A percentile compares a stretch with the other conserved stretches of the same genome.
phyloP scores from a whole-genome alignment of 2,113 vertebrate species.

The western clawed frog (Xenopus tropicalis) region DNA sequence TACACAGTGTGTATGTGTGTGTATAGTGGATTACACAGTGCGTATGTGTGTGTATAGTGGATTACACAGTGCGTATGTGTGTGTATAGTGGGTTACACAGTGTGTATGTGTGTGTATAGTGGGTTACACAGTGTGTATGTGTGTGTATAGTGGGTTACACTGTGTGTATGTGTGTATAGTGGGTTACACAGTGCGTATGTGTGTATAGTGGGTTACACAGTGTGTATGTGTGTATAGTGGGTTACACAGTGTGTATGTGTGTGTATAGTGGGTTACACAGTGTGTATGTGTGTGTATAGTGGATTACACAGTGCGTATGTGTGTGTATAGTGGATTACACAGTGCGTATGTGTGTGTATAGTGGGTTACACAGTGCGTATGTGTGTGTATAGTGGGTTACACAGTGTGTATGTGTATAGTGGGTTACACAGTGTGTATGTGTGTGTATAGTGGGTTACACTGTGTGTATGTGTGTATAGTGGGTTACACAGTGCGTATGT shows the following conservation, averaged over 20 bases:
- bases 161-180: not conserved
- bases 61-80: not conserved
- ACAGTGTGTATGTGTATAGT: not conserved
- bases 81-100: not conserved
- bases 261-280: conserved; percentile 8
- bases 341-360: too few species aligned
- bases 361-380: too few species aligned
- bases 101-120: not conserved
- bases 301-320: not conserved
- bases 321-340: not conserved
- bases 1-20: too few species aligned
- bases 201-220: not conserved
- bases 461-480: not conserved
- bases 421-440: not conserved
- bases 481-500: too few species aligned
- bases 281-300: not conserved
- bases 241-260: too few species aligned
- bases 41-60: not conserved
- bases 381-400: not conserved
- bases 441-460: not conserved
- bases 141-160: not conserved
- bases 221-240: not conserved
- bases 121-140: too few species aligned
- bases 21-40: too few species aligned
- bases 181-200: not conserved